Conservation (phyloP, 92 coral and sea anemone genomes). For the Epizoanthus fatuus region DNA sequence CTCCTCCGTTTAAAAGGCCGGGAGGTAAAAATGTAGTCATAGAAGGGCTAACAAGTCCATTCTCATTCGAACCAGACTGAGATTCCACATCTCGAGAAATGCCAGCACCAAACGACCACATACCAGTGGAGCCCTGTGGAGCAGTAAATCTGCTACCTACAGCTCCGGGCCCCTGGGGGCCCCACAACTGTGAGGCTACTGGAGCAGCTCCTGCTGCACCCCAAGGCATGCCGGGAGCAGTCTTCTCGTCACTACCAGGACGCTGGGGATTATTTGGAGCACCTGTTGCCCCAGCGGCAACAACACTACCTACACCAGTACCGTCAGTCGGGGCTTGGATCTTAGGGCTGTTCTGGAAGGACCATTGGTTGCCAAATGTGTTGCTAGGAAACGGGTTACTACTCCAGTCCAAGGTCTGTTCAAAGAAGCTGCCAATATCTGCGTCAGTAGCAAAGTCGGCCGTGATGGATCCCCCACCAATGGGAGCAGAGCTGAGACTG, state of each 20-base stretch:
- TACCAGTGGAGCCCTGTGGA: slow-evolving; percentile 77
- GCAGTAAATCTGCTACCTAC: slow-evolving; percentile 72
- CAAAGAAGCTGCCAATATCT: slow-evolving; percentile 98
- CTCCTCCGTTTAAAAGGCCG: slow-evolving; percentile 97
- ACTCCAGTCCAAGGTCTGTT: slow-evolving; percentile 98
- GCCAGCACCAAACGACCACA: slow-evolving; percentile 91
- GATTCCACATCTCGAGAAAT: slow-evolving; percentile 86
- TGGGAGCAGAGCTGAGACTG: slow-evolving; percentile 77
- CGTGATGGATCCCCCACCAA: slow-evolving; percentile 75
- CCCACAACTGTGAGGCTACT: slow-evolving; percentile 92
- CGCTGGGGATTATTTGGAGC: slow-evolving; percentile 25
- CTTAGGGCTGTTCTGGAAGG: slow-evolving; percentile 50
- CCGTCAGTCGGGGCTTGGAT: slow-evolving; percentile 13
- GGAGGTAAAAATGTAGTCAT: slow-evolving; percentile 99
- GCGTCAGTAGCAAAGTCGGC: slow-evolving; percentile 99
- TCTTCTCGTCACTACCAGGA: slow-evolving; percentile 28
- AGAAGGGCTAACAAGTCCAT: slow-evolving; percentile 96
- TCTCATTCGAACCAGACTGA: slow-evolving; percentile 87
- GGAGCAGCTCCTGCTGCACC: slow-evolving; percentile 69
- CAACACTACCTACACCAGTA: not conserved
- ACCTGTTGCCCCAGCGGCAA: slow-evolving; percentile 32
- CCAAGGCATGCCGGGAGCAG: slow-evolving; percentile 79
- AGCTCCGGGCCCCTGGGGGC: slow-evolving; percentile 77
- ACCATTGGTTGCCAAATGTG: slow-evolving; percentile 83
- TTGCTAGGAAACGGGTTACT: slow-evolving; percentile 75